Conservation (phyloP, 2,797 vertebrate genomes). For the Eulemur rubriventer region DNA sequence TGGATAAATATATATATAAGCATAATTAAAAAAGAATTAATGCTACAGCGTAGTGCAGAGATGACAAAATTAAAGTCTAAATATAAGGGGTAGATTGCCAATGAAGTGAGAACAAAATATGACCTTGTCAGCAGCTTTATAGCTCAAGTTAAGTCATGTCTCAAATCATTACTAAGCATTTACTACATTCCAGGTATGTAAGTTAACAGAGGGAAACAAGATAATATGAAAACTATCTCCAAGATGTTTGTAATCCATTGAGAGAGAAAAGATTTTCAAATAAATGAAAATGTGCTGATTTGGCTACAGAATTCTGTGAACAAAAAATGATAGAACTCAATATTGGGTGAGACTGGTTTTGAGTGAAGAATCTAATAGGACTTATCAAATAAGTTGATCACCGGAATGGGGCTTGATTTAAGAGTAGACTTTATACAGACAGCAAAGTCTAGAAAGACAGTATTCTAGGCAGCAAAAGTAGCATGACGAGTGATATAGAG, state of each 20-base stretch:
- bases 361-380: background rate
- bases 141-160: background rate
- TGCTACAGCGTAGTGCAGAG: background rate
- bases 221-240: background rate
- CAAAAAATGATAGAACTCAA: background rate
- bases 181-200: background rate
- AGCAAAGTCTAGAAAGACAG: background rate
- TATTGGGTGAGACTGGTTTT: background rate
- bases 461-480: background rate
- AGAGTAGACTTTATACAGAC: background rate
- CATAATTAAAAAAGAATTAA: background rate
- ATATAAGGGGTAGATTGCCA: background rate
- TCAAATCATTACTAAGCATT: background rate
- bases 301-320: background rate
- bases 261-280: background rate
- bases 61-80: background rate
- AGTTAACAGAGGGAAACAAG: background rate
- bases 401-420: background rate
- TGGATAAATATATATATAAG: background rate
- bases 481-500: too few species aligned
- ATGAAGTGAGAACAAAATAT: background rate
- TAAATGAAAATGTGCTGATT: background rate
- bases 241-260: background rate
- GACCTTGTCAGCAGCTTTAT: background rate
- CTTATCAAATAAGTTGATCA: background rate